Evolutionary conservation across 2,113 vertebrate genomes (phyloP).

Genomic region (Brachyhypopomus occidentalis): DNA sequence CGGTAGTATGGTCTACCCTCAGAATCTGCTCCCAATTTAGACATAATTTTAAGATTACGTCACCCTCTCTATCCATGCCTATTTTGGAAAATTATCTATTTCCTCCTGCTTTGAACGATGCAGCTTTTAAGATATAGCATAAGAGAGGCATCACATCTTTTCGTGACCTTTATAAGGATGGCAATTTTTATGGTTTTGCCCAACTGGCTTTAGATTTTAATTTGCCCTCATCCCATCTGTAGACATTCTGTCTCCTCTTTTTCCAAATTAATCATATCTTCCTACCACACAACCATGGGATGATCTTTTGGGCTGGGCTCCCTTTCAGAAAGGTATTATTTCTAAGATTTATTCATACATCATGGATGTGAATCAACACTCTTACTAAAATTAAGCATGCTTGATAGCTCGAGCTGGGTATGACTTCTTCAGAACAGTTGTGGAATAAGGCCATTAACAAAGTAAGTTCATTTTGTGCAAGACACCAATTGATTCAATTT

Average conservation of each 20-base stretch:
- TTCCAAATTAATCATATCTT: not conserved
- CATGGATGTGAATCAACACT: not conserved
- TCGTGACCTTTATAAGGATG: not conserved
- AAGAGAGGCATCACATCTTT: not conserved
- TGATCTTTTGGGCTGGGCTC: not conserved
- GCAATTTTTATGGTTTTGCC: not conserved
- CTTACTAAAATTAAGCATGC: not conserved
- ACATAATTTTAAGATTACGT: no score
- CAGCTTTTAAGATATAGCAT: not conserved
- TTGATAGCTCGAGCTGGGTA: not conserved
- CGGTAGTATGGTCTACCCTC: not conserved
- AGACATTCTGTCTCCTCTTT: not conserved
- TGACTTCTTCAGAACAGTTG: not conserved
- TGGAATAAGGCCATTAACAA: slow-evolving; percentile 1
- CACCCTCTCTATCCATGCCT: no score
- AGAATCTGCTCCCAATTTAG: not conserved
- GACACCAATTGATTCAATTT: not conserved
- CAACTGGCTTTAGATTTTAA: not conserved
- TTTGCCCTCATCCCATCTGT: not conserved
- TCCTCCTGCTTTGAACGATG: no score
- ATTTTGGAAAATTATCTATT: no score
- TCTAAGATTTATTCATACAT: slow-evolving; percentile 3
- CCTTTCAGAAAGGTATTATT: not conserved
- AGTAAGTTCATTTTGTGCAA: not conserved
- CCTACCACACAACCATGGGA: not conserved